phyloP scores from a whole-genome alignment of 2,797 vertebrate genomes.

The Orestias chungarensis region DNA sequence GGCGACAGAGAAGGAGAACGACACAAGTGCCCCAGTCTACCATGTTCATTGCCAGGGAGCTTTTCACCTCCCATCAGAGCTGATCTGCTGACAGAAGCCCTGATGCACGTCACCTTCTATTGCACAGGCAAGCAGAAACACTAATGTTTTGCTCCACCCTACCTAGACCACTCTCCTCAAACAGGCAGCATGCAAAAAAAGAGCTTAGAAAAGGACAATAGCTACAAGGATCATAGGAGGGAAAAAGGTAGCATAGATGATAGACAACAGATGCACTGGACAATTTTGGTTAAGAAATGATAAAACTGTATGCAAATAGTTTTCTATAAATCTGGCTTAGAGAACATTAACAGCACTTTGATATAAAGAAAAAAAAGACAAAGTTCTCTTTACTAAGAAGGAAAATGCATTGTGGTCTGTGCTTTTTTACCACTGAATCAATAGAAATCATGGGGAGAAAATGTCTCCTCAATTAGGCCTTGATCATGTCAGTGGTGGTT shows the following conservation, averaged over 20 bases:
- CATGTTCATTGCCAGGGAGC: slow-evolving; percentile 80
- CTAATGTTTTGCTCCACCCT: slow-evolving; percentile 84
- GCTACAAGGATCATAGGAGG: slow-evolving; percentile 49
- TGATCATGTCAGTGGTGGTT: slow-evolving; percentile 93
- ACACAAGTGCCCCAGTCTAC: slow-evolving; percentile 36
- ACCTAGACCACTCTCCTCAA: slow-evolving; percentile 77
- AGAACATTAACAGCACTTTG: slow-evolving; percentile 26
- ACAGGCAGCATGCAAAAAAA: slow-evolving; percentile 62
- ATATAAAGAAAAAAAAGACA: slow-evolving; percentile 36
- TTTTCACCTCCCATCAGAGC: slow-evolving; percentile 84
- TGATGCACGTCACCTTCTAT: slow-evolving; percentile 90
- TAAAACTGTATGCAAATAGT: slow-evolving; percentile 6
- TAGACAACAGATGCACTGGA: slow-evolving; percentile 25
- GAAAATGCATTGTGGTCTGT: slow-evolving; percentile 85
- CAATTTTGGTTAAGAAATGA: slow-evolving; percentile 11
- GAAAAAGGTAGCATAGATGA: slow-evolving; percentile 21
- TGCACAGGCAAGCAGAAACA: slow-evolving; percentile 97
- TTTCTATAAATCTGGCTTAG: slow-evolving; percentile 2
- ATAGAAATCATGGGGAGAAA: slow-evolving; percentile 97
- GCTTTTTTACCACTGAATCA: slow-evolving; percentile 83
- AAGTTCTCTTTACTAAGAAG: slow-evolving; percentile 85
- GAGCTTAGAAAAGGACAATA: slow-evolving; percentile 34
- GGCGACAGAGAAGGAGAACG: slow-evolving; percentile 36
- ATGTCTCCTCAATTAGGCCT: slow-evolving; percentile 96
- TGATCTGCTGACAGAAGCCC: slow-evolving; percentile 90